A percentile compares a stretch with the other conserved stretches of the same genome.
phyloP scores from a whole-genome alignment of 2,888 invertebrate species.

The Tipula unca region DNA sequence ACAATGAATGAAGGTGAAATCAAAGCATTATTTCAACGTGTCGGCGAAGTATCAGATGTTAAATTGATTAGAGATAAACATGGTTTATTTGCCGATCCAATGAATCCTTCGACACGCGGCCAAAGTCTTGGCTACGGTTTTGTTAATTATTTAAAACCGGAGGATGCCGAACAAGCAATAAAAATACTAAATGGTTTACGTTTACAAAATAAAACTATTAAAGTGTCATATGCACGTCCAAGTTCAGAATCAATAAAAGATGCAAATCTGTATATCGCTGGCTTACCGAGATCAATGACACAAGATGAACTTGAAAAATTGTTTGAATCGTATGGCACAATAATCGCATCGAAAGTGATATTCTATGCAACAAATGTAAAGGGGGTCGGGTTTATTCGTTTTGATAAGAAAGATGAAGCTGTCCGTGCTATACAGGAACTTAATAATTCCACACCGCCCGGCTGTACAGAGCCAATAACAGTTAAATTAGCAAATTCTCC shows the following conservation, averaged over 20 bases:
- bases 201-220: slow-evolving; percentile 98
- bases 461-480: slow-evolving; percentile 81
- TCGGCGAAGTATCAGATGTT: slow-evolving; percentile 98
- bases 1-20: slow-evolving; percentile 99
- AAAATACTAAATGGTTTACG: slow-evolving; percentile 95
- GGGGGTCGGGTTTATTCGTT: slow-evolving; percentile 89
- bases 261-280: slow-evolving; percentile 94
- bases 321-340: slow-evolving; percentile 89
- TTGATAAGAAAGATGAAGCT: slow-evolving; percentile 86
- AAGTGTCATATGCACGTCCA: slow-evolving; percentile 95
- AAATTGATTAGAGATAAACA: slow-evolving; percentile 99
- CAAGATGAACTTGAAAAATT: slow-evolving; percentile 89
- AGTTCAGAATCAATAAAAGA: slow-evolving; percentile 98
- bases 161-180: slow-evolving; percentile 98
- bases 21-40: slow-evolving; percentile 92
- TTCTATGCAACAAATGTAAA: slow-evolving; percentile 55
- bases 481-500: slow-evolving; percentile 95
- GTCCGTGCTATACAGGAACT: slow-evolving; percentile 87
- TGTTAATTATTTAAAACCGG: slow-evolving; percentile 96
- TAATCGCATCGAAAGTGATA: slow-evolving; percentile 92
- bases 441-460: slow-evolving; percentile 82
- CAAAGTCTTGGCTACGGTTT: slow-evolving; percentile 99
- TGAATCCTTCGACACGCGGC: slow-evolving; percentile 62
- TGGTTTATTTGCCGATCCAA: slow-evolving; percentile 57
- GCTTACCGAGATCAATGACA: slow-evolving; percentile 93